Evolutionary conservation across 2,888 invertebrate genomes (phyloP).

Genomic region (Rhamnusium bicolor): DNA sequence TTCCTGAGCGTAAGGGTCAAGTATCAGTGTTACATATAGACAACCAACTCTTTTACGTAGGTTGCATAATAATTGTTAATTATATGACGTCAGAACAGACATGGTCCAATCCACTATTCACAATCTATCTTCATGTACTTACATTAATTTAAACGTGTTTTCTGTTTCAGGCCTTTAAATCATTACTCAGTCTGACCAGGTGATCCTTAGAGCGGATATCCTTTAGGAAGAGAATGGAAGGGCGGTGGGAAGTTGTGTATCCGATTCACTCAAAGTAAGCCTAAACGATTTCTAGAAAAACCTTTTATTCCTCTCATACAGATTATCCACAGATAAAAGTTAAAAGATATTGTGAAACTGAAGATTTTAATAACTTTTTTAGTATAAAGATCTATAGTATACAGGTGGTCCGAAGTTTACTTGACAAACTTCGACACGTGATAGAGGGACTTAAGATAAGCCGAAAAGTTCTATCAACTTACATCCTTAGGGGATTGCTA

Average conservation of each 20-base stretch:
- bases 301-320: not conserved
- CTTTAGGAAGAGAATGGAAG: constrained; percentile 5
- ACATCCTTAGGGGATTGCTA: too few species aligned
- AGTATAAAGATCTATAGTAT: too few species aligned
- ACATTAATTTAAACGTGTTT: not conserved
- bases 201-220: constrained; percentile 5
- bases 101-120: not conserved
- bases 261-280: not conserved
- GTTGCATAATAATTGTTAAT: too few species aligned
- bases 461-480: too few species aligned
- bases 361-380: too few species aligned
- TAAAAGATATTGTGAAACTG: not conserved
- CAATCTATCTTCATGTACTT: not conserved
- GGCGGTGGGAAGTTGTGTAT: constrained; percentile 6
- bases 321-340: not conserved
- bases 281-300: not conserved
- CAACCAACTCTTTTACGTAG: too few species aligned
- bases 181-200: not conserved
- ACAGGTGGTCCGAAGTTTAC: too few species aligned
- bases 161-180: not conserved
- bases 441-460: too few species aligned
- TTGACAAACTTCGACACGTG: too few species aligned
- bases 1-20: too few species aligned
- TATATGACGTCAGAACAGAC: too few species aligned
- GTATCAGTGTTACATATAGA: too few species aligned